A percentile compares a stretch with the other conserved stretches of the same genome.
Conservation (phyloP, 2,888 invertebrate species). For the Himalopsyche kuldschensis region DNA sequence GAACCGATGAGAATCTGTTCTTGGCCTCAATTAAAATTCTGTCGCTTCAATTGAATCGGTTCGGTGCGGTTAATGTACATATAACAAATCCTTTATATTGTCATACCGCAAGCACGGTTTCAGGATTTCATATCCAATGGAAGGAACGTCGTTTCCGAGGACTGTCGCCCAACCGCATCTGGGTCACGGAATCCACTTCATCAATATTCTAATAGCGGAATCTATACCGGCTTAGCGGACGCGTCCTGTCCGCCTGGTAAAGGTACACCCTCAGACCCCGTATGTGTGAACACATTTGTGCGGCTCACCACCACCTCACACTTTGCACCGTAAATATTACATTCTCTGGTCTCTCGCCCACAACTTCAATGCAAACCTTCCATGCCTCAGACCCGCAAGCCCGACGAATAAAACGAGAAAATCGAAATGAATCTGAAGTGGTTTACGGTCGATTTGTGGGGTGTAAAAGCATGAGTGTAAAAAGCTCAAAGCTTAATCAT, state of each 20-base stretch:
- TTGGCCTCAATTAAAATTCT: background rate
- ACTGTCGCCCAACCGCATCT: slow-evolving; percentile 25
- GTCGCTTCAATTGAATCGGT: background rate
- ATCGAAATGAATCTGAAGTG: background rate
- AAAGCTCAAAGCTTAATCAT: background rate
- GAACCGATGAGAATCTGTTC: no score
- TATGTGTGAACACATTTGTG: background rate
- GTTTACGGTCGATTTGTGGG: background rate
- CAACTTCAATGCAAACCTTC: background rate
- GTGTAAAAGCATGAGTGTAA: background rate
- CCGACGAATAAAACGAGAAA: background rate
- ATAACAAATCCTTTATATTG: background rate
- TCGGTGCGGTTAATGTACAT: background rate
- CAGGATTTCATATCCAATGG: background rate
- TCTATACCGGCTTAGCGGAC: slow-evolving; percentile 20
- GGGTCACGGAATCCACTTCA: slow-evolving; percentile 37
- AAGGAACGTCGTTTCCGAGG: background rate
- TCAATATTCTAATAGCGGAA: slow-evolving; percentile 38
- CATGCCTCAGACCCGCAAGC: background rate
- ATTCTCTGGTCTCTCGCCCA: background rate
- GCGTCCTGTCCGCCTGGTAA: slow-evolving; percentile 2
- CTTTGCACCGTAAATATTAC: background rate
- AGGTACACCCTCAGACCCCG: background rate
- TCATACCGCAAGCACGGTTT: background rate
- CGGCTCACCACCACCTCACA: background rate